Evolutionary conservation across 2,113 vertebrate species (phyloP).

Genomic region (Laticauda laticaudata): DNA sequence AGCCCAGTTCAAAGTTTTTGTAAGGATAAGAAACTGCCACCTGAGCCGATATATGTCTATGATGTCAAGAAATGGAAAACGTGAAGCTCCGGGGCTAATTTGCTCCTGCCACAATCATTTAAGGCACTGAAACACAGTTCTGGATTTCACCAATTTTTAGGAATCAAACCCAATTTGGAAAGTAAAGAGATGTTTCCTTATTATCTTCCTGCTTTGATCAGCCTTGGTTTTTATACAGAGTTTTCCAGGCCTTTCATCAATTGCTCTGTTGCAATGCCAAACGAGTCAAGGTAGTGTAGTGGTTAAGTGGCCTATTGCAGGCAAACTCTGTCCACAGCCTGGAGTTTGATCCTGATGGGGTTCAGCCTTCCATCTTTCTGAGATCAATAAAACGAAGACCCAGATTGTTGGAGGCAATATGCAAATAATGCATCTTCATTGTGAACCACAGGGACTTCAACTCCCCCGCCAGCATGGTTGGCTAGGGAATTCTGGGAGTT

Average conservation of each 20-base stretch:
- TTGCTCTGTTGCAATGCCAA: neutral
- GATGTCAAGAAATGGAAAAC: neutral
- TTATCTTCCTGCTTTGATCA: too few species aligned
- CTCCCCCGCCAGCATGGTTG: too few species aligned
- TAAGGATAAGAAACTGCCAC: neutral
- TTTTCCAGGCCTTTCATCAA: neutral
- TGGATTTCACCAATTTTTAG: neutral
- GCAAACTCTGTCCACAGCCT: too few species aligned
- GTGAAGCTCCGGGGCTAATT: neutral
- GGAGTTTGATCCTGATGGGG: neutral
- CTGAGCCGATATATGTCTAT: neutral
- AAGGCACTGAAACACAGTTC: neutral
- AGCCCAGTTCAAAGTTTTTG: neutral
- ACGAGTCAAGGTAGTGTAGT: neutral
- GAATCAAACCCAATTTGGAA: neutral
- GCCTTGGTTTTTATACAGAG: neutral
- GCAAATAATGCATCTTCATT: neutral
- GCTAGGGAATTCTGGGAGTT: too few species aligned
- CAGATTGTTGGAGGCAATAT: neutral
- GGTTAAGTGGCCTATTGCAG: neutral
- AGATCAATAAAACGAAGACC: neutral
- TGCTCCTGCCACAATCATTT: neutral
- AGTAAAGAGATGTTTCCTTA: neutral
- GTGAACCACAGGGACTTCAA: neutral
- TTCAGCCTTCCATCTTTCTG: neutral